Percentiles rank a stretch among this genome's conserved stretches.
phyloP scores from a whole-genome alignment of 2,888 invertebrate genomes.

The Pyrgus malvae region DNA sequence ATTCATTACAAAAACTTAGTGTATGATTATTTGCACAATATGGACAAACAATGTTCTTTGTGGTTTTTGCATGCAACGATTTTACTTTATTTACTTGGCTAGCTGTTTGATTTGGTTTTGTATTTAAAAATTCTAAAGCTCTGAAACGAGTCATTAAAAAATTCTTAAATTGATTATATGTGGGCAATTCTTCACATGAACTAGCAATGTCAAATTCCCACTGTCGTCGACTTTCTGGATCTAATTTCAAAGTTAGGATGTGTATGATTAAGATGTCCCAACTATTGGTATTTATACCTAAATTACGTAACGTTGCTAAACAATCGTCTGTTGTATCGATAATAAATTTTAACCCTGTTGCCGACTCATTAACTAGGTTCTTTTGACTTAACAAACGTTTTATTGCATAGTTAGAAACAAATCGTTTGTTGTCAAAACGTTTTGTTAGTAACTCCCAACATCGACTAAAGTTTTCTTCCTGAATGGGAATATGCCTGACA shows the following conservation, averaged over 20 bases:
- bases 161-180: background rate
- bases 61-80: background rate
- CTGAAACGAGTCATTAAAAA: background rate
- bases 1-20: background rate
- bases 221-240: slow-evolving; percentile 2
- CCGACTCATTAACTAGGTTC: background rate
- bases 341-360: background rate
- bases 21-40: background rate
- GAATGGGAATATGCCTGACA: slow-evolving; percentile 1
- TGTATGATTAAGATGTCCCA: slow-evolving; percentile 9
- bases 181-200: background rate
- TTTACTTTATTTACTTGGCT: background rate
- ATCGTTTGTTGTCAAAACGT: background rate
- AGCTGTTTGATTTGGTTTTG: background rate
- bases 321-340: slow-evolving; percentile 4
- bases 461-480: background rate
- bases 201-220: slow-evolving; percentile 2
- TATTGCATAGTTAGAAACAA: background rate
- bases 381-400: slow-evolving; percentile 8
- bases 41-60: background rate
- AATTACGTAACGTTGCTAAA: background rate
- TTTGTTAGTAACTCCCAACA: slow-evolving; percentile 3
- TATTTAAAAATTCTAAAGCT: slow-evolving; percentile 1
- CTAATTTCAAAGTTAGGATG: slow-evolving; percentile 3
- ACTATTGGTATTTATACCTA: background rate